Base-by-base conservation (phyloP, 1,140 invertebrate species). In the Propsilocerus akamusi region DNA sequence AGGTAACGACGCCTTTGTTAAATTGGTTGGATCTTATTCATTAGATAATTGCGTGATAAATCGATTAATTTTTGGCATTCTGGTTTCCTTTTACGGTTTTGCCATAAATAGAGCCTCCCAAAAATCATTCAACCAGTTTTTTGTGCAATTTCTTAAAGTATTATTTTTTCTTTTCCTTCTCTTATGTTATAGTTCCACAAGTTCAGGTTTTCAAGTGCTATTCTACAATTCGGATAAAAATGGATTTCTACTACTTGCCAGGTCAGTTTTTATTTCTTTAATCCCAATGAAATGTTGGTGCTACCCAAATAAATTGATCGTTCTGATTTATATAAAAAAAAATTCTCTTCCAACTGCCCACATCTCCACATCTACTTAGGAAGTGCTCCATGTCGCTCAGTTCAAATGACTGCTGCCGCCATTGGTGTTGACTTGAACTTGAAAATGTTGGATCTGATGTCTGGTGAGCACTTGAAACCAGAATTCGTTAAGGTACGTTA, bases 361-460 rank as follows among this genome's bases (percentile, higher is more conserved):
- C n/a, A n/a, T n/a, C n/a, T n/a, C n/a, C n/a, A n/a, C n/a, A n/a
- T n/a, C 7, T 5, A 14, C 14, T 10, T 17, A 41, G 71, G 72
- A 54, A 84, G 81, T 53, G 63, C 81, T 14, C 82, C 83, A 4
- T 82, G 80, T 68, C 71, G 83, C 26, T 67, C 77, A 3, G 77
- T 83, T 28, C 63, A 80, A 51, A 68, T 88, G 59, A 68, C 73
- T 4, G 80, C 80, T 25, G 77, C 77, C 53, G 74, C 75, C 25
- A 59, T 89, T 6, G 82, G 78, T 28, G 58, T 88, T 10, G 74
- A 84, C 49, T 58, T 87, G 11, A 82, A 88, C 59, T 61, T 83
- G 22, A 81, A 79, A 60, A 58, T 74, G n/a, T 66, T 76, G 2
- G 72, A 83, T 58, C 60, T 86, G 1, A 61, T 73, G 55, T 65